Conservation (phyloP, 2,113 vertebrate species). For the Solenodon paradoxus region DNA sequence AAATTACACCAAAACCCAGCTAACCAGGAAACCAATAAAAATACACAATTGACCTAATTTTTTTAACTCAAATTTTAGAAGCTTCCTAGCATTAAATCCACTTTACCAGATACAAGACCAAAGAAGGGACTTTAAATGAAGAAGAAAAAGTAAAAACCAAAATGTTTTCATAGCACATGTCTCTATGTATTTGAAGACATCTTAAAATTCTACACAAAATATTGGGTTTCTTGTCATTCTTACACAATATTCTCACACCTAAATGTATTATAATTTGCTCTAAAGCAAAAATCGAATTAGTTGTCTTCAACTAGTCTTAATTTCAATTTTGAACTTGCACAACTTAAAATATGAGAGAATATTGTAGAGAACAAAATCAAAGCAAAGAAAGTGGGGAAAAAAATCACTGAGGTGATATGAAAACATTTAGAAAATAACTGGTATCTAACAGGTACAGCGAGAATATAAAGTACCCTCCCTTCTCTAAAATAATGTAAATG, state of each 20-base stretch:
- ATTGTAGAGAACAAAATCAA: conserved; percentile 12
- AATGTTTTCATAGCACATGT: neutral
- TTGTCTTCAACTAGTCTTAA: neutral
- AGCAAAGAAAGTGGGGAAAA: neutral
- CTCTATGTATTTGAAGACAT: neutral
- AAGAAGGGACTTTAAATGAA: neutral
- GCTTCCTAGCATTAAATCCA: neutral
- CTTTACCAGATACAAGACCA: neutral
- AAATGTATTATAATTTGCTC: neutral
- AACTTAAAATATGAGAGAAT: neutral
- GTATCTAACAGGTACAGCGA: neutral
- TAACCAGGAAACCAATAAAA: conserved; percentile 5
- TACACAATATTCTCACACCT: neutral
- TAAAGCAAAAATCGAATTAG: conserved; percentile 33
- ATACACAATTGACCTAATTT: neutral
- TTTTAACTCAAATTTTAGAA: neutral
- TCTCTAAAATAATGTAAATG: neutral
- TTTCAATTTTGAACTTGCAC: conserved; percentile 18
- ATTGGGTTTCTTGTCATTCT: neutral
- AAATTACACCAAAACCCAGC: neutral
- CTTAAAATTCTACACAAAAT: neutral
- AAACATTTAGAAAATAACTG: neutral
- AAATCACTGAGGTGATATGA: neutral
- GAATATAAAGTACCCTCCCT: neutral
- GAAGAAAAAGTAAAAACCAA: neutral